These are phyloP conservation scores for Hydra vulgaris DNA, from an alignment of 30 jellyfish, hydroid and myxozoan species.

Conservation along the genomic window DNA sequence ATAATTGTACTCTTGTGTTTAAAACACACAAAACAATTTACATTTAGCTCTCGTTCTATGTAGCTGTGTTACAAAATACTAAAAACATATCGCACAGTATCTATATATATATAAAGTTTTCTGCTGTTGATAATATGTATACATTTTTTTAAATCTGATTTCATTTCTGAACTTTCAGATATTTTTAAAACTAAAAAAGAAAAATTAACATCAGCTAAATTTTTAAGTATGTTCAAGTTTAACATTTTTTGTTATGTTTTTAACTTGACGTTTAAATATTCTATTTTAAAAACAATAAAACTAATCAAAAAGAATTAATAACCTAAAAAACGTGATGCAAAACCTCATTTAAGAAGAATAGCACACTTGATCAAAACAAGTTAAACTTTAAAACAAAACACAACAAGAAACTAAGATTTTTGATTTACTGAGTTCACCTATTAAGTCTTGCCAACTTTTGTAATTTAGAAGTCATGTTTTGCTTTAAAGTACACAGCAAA, in stretches of 20 bases:
- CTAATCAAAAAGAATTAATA: not conserved
- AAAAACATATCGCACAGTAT: not conserved
- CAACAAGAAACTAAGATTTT: not conserved
- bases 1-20: slow-evolving; percentile 21
- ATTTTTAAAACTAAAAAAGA: not conserved
- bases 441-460: not conserved
- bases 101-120: not conserved
- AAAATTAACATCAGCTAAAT: not conserved
- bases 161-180: not conserved
- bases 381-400: not conserved
- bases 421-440: not conserved
- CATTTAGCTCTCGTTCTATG: not conserved
- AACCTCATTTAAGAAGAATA: not conserved
- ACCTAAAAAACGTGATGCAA: not conserved
- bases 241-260: not conserved
- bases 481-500: not conserved
- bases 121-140: not conserved
- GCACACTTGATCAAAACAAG: not conserved
- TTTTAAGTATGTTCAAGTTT: not conserved
- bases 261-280: not conserved
- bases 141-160: not conserved
- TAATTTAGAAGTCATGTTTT: not conserved
- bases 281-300: not conserved
- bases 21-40: slow-evolving; percentile 27
- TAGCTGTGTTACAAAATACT: not conserved